Base-by-base conservation (phyloP, 2,113 vertebrate genomes). In the Casuarius casuarius region DNA sequence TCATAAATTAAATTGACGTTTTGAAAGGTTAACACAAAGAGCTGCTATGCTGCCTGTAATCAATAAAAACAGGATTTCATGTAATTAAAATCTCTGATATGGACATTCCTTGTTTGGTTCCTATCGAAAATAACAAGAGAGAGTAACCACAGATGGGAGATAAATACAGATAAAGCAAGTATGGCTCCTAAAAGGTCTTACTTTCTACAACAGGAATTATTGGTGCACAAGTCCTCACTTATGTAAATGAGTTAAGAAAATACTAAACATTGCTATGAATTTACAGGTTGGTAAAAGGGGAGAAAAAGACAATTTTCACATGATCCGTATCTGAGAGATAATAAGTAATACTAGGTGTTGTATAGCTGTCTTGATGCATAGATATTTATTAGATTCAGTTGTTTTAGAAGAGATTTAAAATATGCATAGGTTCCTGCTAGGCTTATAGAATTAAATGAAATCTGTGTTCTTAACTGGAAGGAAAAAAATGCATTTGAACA, bases 71-170 rank as follows among this genome's bases (percentile, higher is more conserved):
- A 84, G 84, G 78, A 97, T 97, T 97, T 97, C 85, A 97, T 90
- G 97, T 98, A 97, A 97, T 98, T 98, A 98, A 98, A 97, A 97
- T 93, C 86, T 96, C 89, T 97, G 92, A 94, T 97, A 91, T 97
- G 94, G 93, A 87, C 87, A 84, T 96, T 97, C 84, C 87, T 97
- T 95, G 88, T 87, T 95, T 96, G 78, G 56, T 94, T 67, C 44
- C 71, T 95, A 72, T 94, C 96, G 95, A 94, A 93, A 94, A 83
- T 75, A 93, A 90, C 91, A 90, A 95, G 95, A 92, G 44, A 81
- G 23, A 81, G 33, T 79, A 93, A 49, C 79, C 56, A 85, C 42
- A 92, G 72, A 81, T 29, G 89, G 56, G 59, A 96, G 83, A 97
- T 97, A 97, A 97, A 94, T 95, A 95, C 19, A 80, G 86, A 95